Base-by-base conservation (phyloP, 2,113 vertebrate genomes). In the Vidua chalybeata region DNA sequence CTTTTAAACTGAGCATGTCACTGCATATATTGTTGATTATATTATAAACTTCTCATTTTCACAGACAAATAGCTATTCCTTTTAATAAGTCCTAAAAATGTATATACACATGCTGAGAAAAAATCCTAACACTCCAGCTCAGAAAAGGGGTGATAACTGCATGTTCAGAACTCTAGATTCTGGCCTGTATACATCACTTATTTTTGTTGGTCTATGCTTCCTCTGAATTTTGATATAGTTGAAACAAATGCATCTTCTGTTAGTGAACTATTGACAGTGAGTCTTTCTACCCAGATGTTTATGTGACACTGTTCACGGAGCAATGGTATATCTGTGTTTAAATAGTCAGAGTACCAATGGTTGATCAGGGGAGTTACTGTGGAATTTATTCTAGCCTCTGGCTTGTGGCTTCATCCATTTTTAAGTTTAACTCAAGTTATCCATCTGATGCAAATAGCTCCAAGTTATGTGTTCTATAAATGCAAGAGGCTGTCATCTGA, bases 381-480 rank as follows among this genome's bases (percentile, higher is more conserved):
- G 89, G 71, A 84, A 92, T 96, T 89, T 79, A 84, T 94, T 90
- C 69, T 83, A 72, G 46, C 92, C 54, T 82, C 64, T 94, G 75
- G 77, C 82, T 86, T 87, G 72, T 84, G 81, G 54, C 84, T 96
- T 96, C 69, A 84, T 92, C 84, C 67, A 39, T 95, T 92, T 96
- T 95, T 94, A 94, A 94, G 89, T 96, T 91, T 87, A 94, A 90
- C 55, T 95, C 79, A 88, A 94, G 59, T 87, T 95, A 87, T 87
- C 87, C 85, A 73, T 95, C 80, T 88, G 72, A 96, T 92, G 69
- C 76, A 95, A 97, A 97, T 94, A 71, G 16, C 72, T 96, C 33
- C 67, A 87, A 95, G 80, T 97, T 95, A 91, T 96, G 87, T 92
- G 73, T 96, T 97, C 91, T 94, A 56, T 95, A 94, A 97, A 95